Evolutionary conservation across 2,888 invertebrate species (phyloP).

Genomic region (Osedax frankpressi): DNA sequence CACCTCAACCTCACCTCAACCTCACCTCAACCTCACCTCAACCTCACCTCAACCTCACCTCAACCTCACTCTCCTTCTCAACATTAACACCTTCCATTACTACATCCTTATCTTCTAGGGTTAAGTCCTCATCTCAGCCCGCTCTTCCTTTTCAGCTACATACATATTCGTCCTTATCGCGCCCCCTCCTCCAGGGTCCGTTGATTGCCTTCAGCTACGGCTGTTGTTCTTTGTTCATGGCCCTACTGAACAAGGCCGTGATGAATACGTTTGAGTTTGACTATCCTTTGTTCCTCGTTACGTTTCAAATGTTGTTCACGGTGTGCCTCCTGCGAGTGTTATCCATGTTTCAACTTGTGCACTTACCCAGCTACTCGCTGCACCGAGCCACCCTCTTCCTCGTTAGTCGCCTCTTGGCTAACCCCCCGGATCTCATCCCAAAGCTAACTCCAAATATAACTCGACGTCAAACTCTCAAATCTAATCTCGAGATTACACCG

Average conservation of each 20-base stretch:
- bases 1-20: too few relatives aligned
- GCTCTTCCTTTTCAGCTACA: neutral
- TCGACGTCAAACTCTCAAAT: too few relatives aligned
- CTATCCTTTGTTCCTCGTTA: conserved; percentile 49
- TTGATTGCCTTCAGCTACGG: conserved; percentile 45
- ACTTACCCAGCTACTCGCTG: conserved; percentile 43
- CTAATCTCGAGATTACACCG: too few relatives aligned
- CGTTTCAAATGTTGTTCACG: conserved; percentile 48
- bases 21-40: too few relatives aligned
- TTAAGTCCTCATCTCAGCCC: neutral
- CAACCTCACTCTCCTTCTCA: too few relatives aligned
- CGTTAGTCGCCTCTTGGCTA: too few relatives aligned
- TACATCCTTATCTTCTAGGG: too few relatives aligned
- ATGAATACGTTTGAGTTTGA: conserved; percentile 47
- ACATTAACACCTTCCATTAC: too few relatives aligned
- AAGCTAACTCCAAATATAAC: too few relatives aligned
- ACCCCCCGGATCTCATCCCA: too few relatives aligned
- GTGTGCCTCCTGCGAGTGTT: conserved; percentile 43
- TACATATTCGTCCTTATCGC: neutral
- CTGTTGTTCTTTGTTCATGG: conserved; percentile 44
- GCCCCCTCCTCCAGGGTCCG: conserved; percentile 27
- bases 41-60: too few relatives aligned
- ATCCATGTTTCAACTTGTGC: conserved; percentile 32
- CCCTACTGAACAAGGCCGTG: conserved; percentile 47
- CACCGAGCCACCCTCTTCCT: conserved; percentile 46